Base-by-base conservation (phyloP, 2,113 vertebrate genomes). In the Ictidomys tridecemlineatus region DNA sequence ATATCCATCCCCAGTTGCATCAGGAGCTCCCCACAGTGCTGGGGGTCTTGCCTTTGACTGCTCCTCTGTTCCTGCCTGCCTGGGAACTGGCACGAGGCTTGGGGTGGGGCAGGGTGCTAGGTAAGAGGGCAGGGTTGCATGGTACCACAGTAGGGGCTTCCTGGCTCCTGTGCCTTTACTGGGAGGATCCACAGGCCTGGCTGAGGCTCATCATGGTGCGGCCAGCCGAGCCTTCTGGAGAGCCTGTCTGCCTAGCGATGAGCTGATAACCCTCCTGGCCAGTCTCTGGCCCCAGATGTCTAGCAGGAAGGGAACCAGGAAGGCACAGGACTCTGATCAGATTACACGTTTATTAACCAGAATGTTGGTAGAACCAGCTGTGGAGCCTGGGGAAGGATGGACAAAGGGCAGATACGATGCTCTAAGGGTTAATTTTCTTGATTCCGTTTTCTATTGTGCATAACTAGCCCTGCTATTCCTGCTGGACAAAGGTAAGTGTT, bases 111-210 rank as follows among this genome's bases (percentile, higher is more conserved):
- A 39, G 13, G 11, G 4, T 9, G 28, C 26, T 16, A 34, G 74
- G 45, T 10, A 13, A 79, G 34, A 58, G 32, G 32, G 16, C 51
- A 69, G 20, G 11, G 18, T 12, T 32, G 39, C 14, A 0, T 9
- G 6, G 17, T 5, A 11, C 26, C 11, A 4, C 16, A 14, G 30
- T 1, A 2, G 13, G 34, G 7, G 16, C 2, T 30, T 53, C 45
- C 39, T 39, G 48, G 72, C n/a, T 78, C 48, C 9, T 5, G 13
- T 32, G 51, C 0, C 8, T 53, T 65, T 22, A 26, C 39, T 5
- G 0, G 32, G 45, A 85, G 22, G 26, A 65, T 3, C 7, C 0
- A 22, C 5, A 2, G 24, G 4, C 28, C 26, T 14, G 32, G 39
- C 16, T 10, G 7, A 13, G 48, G 67, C 65, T n/a, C 5, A 24